A percentile compares a stretch with the other conserved stretches of the same genome.
Evolutionary conservation across 1,140 invertebrate species (phyloP).

Genomic region (Mactra quadrangularis): DNA sequence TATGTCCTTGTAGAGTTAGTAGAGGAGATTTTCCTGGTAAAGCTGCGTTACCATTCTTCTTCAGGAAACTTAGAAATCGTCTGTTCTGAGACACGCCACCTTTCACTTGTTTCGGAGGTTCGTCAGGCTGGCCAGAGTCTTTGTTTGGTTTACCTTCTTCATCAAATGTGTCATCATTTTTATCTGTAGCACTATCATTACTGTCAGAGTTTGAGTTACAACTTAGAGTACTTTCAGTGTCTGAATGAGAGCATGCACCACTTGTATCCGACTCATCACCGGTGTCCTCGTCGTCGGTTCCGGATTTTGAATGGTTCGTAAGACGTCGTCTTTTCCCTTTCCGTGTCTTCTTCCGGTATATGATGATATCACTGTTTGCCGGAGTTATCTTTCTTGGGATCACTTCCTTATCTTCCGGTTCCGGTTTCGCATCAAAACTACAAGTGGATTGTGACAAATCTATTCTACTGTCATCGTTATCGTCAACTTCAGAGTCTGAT

Average conservation of each 20-base stretch:
- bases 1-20: slow-evolving; percentile 50
- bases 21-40: slow-evolving; percentile 11
- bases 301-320: neutral
- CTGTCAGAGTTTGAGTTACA: slow-evolving; percentile 19
- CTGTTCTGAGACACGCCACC: slow-evolving; percentile 49
- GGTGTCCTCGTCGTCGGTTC: slow-evolving; percentile 14
- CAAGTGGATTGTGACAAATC: slow-evolving; percentile 12
- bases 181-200: neutral
- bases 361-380: slow-evolving; percentile 29
- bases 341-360: slow-evolving; percentile 47
- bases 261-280: neutral
- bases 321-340: neutral
- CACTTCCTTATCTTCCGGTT: neutral
- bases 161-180: neutral
- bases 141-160: slow-evolving; percentile 12
- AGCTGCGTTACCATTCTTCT: slow-evolving; percentile 43
- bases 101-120: slow-evolving; percentile 38
- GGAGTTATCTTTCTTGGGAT: slow-evolving; percentile 14
- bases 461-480: slow-evolving; percentile 47
- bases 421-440: neutral
- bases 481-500: slow-evolving; percentile 38
- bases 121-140: neutral
- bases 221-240: slow-evolving; percentile 53
- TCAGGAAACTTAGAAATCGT: slow-evolving; percentile 49
- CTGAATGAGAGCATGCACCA: slow-evolving; percentile 4